phyloP scores from a whole-genome alignment of 2,113 vertebrate genomes.

The Hemiprocne comata region DNA sequence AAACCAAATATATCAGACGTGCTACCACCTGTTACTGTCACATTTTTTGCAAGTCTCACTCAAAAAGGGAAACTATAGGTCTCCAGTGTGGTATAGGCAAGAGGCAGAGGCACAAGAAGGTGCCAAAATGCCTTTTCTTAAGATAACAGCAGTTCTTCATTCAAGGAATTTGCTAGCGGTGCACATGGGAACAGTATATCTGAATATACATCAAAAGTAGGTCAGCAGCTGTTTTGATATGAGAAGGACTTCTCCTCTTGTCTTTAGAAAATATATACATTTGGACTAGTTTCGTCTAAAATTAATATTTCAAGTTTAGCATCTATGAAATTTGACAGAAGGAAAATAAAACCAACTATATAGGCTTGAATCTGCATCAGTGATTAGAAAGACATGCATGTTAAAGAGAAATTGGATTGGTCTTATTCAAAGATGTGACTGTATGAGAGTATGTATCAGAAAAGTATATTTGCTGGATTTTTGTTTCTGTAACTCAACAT shows the following conservation, averaged over 20 bases:
- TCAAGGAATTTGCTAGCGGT: neutral
- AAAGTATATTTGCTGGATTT: neutral
- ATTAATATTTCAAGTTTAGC: neutral
- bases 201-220: neutral
- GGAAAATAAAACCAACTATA: fast-evolving
- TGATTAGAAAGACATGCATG: neutral
- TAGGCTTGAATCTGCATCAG: neutral
- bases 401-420: neutral
- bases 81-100: neutral
- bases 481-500: neutral
- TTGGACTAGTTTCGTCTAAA: neutral
- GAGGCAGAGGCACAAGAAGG: neutral
- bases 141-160: neutral
- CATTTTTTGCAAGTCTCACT: neutral
- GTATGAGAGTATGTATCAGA: neutral
- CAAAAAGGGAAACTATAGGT: neutral
- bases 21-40: neutral
- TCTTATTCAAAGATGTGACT: neutral
- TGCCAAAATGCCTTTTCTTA: neutral
- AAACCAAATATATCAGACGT: neutral
- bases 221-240: neutral
- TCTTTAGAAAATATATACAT: neutral
- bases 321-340: neutral
- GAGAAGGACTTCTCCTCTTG: neutral
- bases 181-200: neutral